Evolutionary conservation across 1,140 invertebrate genomes (phyloP).

Genomic region (Phymorhynchus buccinoides): DNA sequence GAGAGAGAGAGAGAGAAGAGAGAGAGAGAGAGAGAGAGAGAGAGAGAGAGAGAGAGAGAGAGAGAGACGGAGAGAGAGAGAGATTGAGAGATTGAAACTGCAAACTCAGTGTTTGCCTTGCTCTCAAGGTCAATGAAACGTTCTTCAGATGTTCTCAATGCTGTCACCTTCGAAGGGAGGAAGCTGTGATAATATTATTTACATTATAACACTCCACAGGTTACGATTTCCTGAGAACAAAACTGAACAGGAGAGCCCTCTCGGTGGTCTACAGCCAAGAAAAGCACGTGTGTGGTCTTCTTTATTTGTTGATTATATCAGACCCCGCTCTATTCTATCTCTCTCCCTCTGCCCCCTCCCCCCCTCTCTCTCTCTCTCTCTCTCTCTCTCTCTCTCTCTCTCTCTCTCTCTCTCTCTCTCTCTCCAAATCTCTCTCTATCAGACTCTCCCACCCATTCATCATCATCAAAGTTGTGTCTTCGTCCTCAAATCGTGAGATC

Average conservation of each 20-base stretch:
- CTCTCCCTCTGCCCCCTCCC: not conserved
- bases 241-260: no score
- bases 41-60: conserved; percentile 6
- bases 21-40: conserved; percentile 3
- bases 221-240: no score
- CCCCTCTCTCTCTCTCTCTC: conserved; percentile 9
- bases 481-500: no score
- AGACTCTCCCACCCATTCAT: no score
- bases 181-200: no score
- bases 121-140: no score
- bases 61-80: not conserved
- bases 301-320: not conserved
- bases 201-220: no score
- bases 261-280: no score
- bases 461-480: no score
- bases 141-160: no score
- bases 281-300: not conserved
- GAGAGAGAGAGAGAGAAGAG: conserved; percentile 16
- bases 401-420: not conserved
- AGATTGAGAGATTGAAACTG: not conserved
- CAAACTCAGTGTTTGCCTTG: no score
- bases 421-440: not conserved
- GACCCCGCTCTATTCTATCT: not conserved
- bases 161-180: not conserved
- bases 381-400: not conserved